phyloP scores from a whole-genome alignment of 2,113 vertebrate genomes.

The Pavo muticus region DNA sequence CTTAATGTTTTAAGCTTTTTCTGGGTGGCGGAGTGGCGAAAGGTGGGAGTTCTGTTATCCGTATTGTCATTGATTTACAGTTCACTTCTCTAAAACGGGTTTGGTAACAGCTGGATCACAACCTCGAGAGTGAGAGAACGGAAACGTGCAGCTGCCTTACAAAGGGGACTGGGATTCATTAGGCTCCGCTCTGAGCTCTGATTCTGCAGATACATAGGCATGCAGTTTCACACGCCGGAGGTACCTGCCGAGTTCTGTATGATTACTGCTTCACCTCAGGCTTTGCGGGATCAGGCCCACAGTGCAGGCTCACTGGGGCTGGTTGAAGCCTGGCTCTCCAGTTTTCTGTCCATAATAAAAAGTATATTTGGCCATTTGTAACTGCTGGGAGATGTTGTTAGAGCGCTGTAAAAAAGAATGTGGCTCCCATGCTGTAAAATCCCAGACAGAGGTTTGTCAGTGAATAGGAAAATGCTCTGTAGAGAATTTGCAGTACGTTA shows the following conservation, averaged over 20 bases:
- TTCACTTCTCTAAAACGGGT: neutral
- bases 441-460: neutral
- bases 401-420: neutral
- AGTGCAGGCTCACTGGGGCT: neutral
- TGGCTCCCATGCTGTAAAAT: neutral
- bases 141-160: neutral
- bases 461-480: neutral
- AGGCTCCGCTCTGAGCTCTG: neutral
- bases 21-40: neutral
- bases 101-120: constrained; percentile 15
- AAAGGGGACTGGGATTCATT: constrained; percentile 47
- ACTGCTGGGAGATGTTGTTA: neutral
- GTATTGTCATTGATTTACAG: neutral
- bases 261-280: neutral
- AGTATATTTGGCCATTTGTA: neutral
- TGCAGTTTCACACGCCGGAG: neutral
- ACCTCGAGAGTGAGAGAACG: neutral
- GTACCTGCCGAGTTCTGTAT: neutral
- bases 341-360: neutral
- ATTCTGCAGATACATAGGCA: constrained; percentile 27
- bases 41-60: neutral
- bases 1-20: neutral
- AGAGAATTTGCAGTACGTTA: neutral
- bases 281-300: neutral
- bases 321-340: neutral